A percentile compares a stretch with the other conserved stretches of the same genome.
Conservation (phyloP, 2,797 vertebrate species). For the Odontamblyopus lacepedii region DNA sequence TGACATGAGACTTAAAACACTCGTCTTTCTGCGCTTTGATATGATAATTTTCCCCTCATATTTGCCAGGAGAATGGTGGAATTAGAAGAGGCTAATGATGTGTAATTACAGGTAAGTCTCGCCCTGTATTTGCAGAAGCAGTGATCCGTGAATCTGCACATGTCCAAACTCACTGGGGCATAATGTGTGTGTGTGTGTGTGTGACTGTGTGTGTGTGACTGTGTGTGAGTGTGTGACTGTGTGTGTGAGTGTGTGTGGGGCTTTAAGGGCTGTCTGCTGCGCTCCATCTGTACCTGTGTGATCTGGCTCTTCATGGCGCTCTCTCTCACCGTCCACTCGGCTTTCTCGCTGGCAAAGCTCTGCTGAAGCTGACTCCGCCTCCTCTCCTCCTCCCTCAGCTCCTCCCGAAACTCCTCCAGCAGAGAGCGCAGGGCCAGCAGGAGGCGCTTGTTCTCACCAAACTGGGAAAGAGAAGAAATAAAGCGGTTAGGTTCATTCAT, state of each 20-base stretch:
- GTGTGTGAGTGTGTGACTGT: too few relatives aligned
- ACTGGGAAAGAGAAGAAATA: slow-evolving; percentile 67
- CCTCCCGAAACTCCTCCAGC: slow-evolving; percentile 89
- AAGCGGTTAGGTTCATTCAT: too few relatives aligned
- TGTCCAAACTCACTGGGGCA: slow-evolving; percentile 36
- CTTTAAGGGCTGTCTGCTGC: slow-evolving; percentile 51
- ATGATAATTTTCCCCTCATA: neutral
- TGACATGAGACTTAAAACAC: too few relatives aligned
- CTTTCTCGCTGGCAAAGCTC: slow-evolving; percentile 89
- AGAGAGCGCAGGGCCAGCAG: slow-evolving; percentile 84
- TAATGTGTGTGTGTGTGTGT: slow-evolving; percentile 18
- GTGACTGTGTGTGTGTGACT: too few relatives aligned
- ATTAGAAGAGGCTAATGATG: neutral
- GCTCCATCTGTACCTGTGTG: slow-evolving; percentile 83
- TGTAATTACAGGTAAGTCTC: slow-evolving; percentile 5
- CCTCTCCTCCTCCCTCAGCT: slow-evolving; percentile 86
- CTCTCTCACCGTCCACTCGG: slow-evolving; percentile 91
- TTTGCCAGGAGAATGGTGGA: neutral
- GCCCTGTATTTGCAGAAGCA: neutral
- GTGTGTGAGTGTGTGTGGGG: neutral
- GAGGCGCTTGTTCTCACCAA: slow-evolving; percentile 85
- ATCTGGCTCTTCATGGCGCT: slow-evolving; percentile 87
- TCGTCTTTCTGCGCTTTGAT: too few relatives aligned
- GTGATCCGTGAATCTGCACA: slow-evolving; percentile 36
- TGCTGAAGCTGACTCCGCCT: slow-evolving; percentile 87